These are phyloP conservation scores for Oplegnathus fasciatus DNA, from an alignment of 2,113 vertebrate genomes.

Conservation along the genomic window DNA sequence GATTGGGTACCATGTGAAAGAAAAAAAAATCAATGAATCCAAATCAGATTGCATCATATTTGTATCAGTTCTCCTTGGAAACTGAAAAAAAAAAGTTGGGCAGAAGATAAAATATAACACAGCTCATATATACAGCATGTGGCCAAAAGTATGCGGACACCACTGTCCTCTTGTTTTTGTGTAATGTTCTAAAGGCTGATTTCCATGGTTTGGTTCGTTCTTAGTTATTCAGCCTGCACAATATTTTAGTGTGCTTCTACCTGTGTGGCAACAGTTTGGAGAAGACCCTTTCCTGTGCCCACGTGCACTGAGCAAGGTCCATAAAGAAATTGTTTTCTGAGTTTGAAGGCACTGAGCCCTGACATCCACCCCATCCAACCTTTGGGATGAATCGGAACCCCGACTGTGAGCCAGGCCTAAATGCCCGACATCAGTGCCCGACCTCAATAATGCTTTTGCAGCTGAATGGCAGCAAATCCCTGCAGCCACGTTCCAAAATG, in stretches of 20 bases:
- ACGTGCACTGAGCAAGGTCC: neutral
- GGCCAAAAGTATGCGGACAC: neutral
- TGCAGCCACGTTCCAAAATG: constrained; percentile 3
- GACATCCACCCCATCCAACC: neutral
- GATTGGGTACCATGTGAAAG: neutral
- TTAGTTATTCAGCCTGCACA: neutral
- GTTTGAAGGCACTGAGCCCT: neutral
- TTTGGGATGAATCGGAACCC: neutral
- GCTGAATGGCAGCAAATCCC: constrained; percentile 11
- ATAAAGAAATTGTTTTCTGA: neutral
- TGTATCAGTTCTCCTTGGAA: neutral
- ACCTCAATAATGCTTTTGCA: constrained; percentile 5
- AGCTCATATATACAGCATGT: neutral
- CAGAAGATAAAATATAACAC: neutral
- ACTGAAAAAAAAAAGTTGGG: neutral
- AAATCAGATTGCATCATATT: neutral
- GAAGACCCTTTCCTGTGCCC: rapidly evolving
- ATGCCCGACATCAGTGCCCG: neutral
- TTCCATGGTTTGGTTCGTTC: neutral
- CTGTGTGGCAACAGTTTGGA: neutral
- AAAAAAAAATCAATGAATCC: neutral
- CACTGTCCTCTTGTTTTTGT: too few species aligned
- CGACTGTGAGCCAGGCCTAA: constrained; percentile 7
- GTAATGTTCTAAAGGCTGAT: too few species aligned
- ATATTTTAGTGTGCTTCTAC: neutral